Base-by-base conservation (phyloP, 2,888 invertebrate species). In the Aleiodes alternator region DNA sequence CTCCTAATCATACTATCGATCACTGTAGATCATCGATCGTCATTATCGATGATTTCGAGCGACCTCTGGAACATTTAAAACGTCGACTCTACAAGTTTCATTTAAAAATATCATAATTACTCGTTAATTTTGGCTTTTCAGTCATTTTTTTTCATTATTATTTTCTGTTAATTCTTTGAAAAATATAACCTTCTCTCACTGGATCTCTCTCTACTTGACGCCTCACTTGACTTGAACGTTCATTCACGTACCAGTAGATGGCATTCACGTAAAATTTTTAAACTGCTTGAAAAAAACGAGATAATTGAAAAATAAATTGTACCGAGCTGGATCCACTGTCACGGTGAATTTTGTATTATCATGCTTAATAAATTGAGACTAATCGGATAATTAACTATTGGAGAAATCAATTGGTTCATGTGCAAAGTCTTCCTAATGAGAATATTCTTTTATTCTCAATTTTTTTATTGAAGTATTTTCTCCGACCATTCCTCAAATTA, bases 21-120 rank as follows among this genome's bases (percentile, higher is more conserved):
- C 88, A 83, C 79, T 78, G 82, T 86, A 85, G 88, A 88, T 88
- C 88, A 87, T 88, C 84, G 86, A 88, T 87, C 86, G 84, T 87
- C 86, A 85, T 82, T 84, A 85, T 84, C 84, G 85, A 87, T 87
- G 85, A 85, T 85, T 79, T 7, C n/a, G 31, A 68, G 50, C 68
- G 50, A 51, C 68, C 34, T 68, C 51, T 64, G 48, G 48, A 31
- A 51, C n/a, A 68, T 51, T 50, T 50, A 14, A n/a, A 29, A 23
- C 23, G 5, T 48, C 14, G 14, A 29, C 14, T 9, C 7, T 34
- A 34, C n/a, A 29, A 53, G 50, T 12, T 51, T 31, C 56, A 7
- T 56, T 29, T 31, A 12, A 3, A 29, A 29, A 29, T 31, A 12
- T 57, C 11, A 11, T 29, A 14, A 34, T 59, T 59, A 7, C 14